Evolutionary conservation across 1,140 invertebrate genomes (phyloP).

Genomic region (Achroia grisella): DNA sequence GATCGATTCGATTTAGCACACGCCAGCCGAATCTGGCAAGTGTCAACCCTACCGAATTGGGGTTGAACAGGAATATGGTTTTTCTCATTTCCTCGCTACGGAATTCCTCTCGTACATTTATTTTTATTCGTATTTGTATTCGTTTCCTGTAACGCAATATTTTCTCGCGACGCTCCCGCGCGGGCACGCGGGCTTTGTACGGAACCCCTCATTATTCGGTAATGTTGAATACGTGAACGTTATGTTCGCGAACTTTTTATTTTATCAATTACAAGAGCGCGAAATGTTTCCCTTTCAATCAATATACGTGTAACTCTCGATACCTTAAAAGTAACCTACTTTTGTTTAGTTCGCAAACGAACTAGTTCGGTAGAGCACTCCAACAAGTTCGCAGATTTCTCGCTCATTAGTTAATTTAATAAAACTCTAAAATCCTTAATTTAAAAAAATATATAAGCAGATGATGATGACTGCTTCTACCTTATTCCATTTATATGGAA

Average conservation of each 20-base stretch:
- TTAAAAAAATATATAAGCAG: too few species aligned
- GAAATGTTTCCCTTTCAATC: background rate
- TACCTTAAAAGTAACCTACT: too few species aligned
- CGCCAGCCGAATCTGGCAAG: background rate
- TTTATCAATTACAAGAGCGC: background rate
- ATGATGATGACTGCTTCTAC: too few species aligned
- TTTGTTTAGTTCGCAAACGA: too few species aligned
- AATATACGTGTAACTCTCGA: too few species aligned
- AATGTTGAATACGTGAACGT: background rate
- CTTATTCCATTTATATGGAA: too few species aligned
- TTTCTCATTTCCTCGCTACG: conserved; percentile 67
- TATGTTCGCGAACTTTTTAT: background rate
- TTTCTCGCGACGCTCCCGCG: conserved; percentile 43
- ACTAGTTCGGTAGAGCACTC: too few species aligned
- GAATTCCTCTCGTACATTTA: conserved; percentile 56
- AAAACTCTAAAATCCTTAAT: too few species aligned
- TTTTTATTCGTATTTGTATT: conserved; percentile 69
- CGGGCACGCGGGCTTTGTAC: background rate
- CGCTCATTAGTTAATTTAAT: too few species aligned
- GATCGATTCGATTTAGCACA: too few species aligned
- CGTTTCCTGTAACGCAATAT: conserved; percentile 57
- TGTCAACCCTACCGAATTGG: conserved; percentile 35
- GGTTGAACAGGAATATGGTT: conserved; percentile 60
- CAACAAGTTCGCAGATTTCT: too few species aligned
- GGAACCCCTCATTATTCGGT: background rate